Evolutionary conservation across 1,140 invertebrate species (phyloP).

Genomic region (Solenopsis invicta): DNA sequence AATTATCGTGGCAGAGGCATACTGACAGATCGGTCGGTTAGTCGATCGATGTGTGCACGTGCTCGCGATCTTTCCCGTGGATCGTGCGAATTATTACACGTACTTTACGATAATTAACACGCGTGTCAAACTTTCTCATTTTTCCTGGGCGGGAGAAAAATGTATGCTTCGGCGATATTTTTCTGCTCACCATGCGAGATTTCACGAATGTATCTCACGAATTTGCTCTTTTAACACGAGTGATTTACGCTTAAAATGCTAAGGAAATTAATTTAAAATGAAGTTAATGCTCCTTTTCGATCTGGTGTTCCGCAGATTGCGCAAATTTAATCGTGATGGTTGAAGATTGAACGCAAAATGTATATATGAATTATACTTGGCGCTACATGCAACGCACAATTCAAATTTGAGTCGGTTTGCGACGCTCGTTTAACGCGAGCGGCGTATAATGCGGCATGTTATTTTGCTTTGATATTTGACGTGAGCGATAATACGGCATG

Average conservation of each 20-base stretch:
- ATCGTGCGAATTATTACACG: not conserved
- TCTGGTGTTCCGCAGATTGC: not conserved
- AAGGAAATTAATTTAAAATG: not conserved
- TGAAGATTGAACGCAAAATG: not conserved
- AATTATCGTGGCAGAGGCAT: slow-evolving; percentile 74
- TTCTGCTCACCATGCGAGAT: too few species aligned
- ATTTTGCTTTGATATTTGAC: slow-evolving; percentile 57
- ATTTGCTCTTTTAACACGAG: not conserved
- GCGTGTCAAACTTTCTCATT: slow-evolving; percentile 48
- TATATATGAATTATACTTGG: not conserved
- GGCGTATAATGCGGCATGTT: slow-evolving; percentile 21
- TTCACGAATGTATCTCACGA: not conserved
- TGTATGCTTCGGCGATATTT: not conserved
- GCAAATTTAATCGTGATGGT: slow-evolving; percentile 15
- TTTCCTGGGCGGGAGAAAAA: not conserved
- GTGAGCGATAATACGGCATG: slow-evolving; percentile 51
- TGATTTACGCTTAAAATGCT: not conserved
- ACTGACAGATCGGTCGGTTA: slow-evolving; percentile 49
- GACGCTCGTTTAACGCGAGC: not conserved
- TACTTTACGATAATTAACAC: slow-evolving; percentile 70
- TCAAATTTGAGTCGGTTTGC: slow-evolving; percentile 17
- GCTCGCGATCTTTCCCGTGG: not conserved
- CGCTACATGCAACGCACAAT: not conserved
- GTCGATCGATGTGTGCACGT: slow-evolving; percentile 17
- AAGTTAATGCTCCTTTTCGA: not conserved